These are phyloP conservation scores for Dermatophagoides farinae DNA, from an alignment of 1,140 invertebrate species.

Conservation along the genomic window DNA sequence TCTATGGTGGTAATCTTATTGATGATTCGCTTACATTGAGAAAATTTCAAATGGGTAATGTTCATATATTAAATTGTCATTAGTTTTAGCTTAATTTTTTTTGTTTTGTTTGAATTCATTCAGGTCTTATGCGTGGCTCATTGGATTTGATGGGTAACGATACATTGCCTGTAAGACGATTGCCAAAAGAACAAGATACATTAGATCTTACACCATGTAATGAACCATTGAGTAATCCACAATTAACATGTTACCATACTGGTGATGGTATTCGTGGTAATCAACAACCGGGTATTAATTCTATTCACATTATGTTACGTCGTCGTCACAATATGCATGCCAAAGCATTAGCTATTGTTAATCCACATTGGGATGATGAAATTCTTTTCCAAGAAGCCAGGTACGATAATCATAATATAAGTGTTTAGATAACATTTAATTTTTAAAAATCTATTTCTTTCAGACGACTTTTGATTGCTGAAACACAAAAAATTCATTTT, in stretches of 20 bases:
- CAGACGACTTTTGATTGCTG: slow-evolving; percentile 35
- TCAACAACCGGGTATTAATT: slow-evolving; percentile 34
- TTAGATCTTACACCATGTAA: slow-evolving; percentile 11
- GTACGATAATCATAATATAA: not conserved
- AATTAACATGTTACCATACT: slow-evolving; percentile 26
- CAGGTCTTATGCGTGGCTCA: slow-evolving; percentile 2
- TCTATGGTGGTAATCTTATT: slow-evolving; percentile 27
- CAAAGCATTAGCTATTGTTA: slow-evolving; percentile 22
- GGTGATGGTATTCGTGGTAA: slow-evolving; percentile 33
- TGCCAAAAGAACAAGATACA: slow-evolving; percentile 8
- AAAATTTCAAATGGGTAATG: slow-evolving; percentile 22
- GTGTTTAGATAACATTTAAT: not conserved
- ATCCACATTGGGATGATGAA: slow-evolving; percentile 32
- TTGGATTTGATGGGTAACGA: slow-evolving; percentile 8
- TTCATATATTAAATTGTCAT: not conserved
- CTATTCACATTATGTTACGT: slow-evolving; percentile 35
- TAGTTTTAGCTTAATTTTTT: not conserved
- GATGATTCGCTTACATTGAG: slow-evolving; percentile 14
- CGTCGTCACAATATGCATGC: slow-evolving; percentile 26
- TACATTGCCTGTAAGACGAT: slow-evolving; percentile 2
- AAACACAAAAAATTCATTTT: slow-evolving; percentile 58
- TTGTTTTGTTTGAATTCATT: not conserved
- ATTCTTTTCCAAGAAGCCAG: slow-evolving; percentile 34
- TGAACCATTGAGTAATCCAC: slow-evolving; percentile 9
- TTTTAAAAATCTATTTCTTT: not conserved